Evolutionary conservation across 2,797 vertebrate species (phyloP).

Genomic region (Gallinago solitaria): DNA sequence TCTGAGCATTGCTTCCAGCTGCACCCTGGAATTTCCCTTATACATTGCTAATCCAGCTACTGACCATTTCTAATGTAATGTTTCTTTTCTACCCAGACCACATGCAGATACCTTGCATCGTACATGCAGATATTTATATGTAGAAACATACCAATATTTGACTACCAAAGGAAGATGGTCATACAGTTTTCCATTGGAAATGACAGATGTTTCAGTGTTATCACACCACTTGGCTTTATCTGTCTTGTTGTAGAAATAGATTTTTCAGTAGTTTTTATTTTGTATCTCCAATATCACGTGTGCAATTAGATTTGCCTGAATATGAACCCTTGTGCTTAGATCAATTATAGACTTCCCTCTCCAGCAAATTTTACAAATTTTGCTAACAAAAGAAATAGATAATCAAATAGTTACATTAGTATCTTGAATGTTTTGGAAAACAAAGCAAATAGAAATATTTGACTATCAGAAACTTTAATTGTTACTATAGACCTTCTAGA

Average conservation of each 20-base stretch:
- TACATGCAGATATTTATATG: background rate
- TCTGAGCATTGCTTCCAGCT: background rate
- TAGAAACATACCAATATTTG: background rate
- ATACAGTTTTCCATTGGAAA: background rate
- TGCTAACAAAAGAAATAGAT: background rate
- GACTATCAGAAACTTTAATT: background rate
- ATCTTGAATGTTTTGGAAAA: background rate
- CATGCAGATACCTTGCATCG: background rate
- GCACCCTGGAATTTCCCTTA: rapidly evolving
- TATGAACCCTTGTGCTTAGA: background rate
- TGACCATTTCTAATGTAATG: background rate
- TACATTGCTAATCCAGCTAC: background rate
- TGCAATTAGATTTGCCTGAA: background rate
- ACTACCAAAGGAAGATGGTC: background rate
- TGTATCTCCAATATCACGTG: background rate
- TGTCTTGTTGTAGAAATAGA: background rate
- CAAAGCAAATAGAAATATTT: background rate
- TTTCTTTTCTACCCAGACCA: background rate
- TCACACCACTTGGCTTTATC: background rate
- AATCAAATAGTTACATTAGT: background rate
- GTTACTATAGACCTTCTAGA: background rate
- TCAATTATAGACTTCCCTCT: background rate
- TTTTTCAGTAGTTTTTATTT: background rate
- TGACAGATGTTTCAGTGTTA: background rate
- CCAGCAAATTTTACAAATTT: background rate